Base-by-base conservation (phyloP, 1,140 invertebrate genomes). In the Papilio aristodemus region DNA sequence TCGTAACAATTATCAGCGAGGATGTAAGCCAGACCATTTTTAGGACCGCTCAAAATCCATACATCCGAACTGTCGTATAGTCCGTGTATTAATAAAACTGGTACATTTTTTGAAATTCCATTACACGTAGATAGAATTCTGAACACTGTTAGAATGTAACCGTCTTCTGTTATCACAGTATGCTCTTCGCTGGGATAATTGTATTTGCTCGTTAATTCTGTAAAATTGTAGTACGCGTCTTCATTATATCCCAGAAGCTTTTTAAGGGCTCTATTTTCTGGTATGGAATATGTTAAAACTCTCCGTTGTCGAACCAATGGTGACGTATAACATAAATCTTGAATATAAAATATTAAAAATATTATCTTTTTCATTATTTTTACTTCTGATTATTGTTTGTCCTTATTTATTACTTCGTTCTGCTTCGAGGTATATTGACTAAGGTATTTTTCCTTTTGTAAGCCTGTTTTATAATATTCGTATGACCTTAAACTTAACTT, bases 71-170 rank as follows among this genome's bases (percentile, higher is more conserved):
- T 94, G 13, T 93, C 93, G 0, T 95, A 70, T 14, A 97, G 76
- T 8, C 96, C 96, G 79, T 97, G 96, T 89, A 95, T 93, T 2
- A 97, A 76, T 10, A 95, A 92, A 1, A 94, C 93, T 11, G 90
- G 91, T 19, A 64, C 90, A 89, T 37, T 81, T 72, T 70, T 71
- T 74, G 70, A 32, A 17, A 14, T 41, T 22, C 7, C 67, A 39
- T 73, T 71, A 71, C 85, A 86, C 68, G 80, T 84, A 32, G 84
- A 37, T 8, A 92, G 87, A 50, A 96, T 93, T 72, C 95, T 88
- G 84, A 95, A 95, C 63, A 95, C 81, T 17, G 92, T 93, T 8
- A 96, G 83, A 9, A 80, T 17, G 39, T 96, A 96, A 11, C 93
- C 94, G 89, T 96, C 95, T 64, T 92, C 89, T 8, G 94, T 94